Base-by-base conservation (phyloP, 1,140 invertebrate species). In the Archegozetes longisetosus region DNA sequence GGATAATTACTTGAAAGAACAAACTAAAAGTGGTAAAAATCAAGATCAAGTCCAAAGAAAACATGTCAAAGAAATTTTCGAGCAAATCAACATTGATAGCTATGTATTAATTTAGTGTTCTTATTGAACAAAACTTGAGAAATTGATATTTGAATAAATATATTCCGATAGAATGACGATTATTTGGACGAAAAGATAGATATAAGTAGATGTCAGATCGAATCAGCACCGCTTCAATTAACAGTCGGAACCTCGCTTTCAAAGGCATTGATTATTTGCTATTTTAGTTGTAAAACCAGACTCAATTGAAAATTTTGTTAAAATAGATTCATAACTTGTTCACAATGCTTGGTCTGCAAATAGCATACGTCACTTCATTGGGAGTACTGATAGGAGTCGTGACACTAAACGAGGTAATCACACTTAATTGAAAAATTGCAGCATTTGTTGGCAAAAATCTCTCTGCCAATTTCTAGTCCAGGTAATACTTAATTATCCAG, bases 211-310 rank as follows among this genome's bases (percentile, higher is more conserved):
- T 88, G 87, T 67, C 87, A 91, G 67, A 92, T 98, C 61, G 94
- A 98, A 74, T 88, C 93, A 1, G 90, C 93, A n/a, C 94, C 94
- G n/a, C 98, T 98, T 74, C 94, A 98, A 71, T 77, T 98, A 0
- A 40, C 27, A 13, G 56, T 59, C 17, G 28, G 29, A 12, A 58
- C 56, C 22, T 58, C 56, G 13, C 24, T 58, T 13, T 13, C 25
- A 12, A 53, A 53, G 13, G 52, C 22, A 28, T n/a, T n/a, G n/a
- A n/a, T n/a, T n/a, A n/a, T n/a, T n/a, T n/a, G n/a, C n/a, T n/a
- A n/a, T 13, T 13, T 47, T 13, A 13, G 13, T 47, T 13, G 13
- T n/a, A 47, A 47, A 13, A 47, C n/a, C n/a, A 47, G 13, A 20
- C 46, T n/a, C 13, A 13, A 47, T 47, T 13, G 13, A 47, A 47